These are phyloP conservation scores for Hermodice carunculata DNA, from an alignment of 2,888 invertebrate species.

Conservation along the genomic window DNA sequence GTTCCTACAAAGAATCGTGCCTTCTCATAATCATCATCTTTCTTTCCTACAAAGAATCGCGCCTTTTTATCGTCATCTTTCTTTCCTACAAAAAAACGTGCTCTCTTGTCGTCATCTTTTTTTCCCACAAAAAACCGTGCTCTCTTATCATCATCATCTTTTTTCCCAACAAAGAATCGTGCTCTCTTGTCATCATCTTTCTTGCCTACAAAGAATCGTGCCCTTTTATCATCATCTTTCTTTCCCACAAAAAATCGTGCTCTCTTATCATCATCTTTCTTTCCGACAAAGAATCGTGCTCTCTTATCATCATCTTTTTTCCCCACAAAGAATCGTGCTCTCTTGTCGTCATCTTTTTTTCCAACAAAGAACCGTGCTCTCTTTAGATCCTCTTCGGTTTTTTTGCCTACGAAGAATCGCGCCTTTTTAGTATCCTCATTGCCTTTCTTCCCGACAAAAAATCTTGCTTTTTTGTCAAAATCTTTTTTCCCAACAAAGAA, in stretches of 20 bases:
- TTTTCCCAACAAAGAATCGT: constrained; percentile 22
- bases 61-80: constrained; percentile 10
- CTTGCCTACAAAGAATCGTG: constrained; percentile 30
- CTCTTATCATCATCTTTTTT: constrained; percentile 26
- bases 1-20: too few species aligned
- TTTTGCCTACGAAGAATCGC: constrained; percentile 18
- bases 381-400: background rate
- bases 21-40: constrained; percentile 8
- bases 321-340: constrained; percentile 27
- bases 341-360: constrained; percentile 25
- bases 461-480: constrained; percentile 2
- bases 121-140: constrained; percentile 26
- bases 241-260: constrained; percentile 17
- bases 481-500: constrained; percentile 25
- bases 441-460: constrained; percentile 4
- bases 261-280: constrained; percentile 8
- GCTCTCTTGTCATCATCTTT: constrained; percentile 18
- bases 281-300: constrained; percentile 26
- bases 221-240: constrained; percentile 1
- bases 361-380: constrained; percentile 29
- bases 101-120: constrained; percentile 6
- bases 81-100: constrained; percentile 18
- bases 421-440: constrained; percentile 8
- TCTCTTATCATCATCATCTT: constrained; percentile 17
- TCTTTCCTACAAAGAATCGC: constrained; percentile 18